phyloP scores from a whole-genome alignment of 2,888 invertebrate genomes.

The Epistrophe grossulariae region DNA sequence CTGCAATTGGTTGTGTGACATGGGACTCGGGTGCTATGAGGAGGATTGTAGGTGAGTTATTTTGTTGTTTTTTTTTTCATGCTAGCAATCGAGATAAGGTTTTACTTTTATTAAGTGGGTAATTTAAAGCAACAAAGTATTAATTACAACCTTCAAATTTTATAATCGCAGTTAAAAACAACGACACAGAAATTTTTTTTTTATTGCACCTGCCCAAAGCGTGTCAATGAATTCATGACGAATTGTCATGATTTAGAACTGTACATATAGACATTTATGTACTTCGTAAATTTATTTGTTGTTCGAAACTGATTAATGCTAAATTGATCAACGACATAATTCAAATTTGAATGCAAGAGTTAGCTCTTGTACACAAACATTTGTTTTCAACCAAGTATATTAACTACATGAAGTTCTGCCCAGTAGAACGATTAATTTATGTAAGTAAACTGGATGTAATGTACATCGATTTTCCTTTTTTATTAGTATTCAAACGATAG shows the following conservation, averaged over 20 bases:
- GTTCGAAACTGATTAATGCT: background rate
- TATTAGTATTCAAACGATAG: background rate
- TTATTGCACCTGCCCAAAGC: background rate
- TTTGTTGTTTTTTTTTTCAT: background rate
- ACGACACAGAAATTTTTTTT: background rate
- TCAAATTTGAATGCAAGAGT: background rate
- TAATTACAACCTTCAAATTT: background rate
- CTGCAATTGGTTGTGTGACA: slow-evolving; percentile 91
- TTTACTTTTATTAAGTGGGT: slow-evolving; percentile 1
- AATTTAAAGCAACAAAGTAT: background rate
- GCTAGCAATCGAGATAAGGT: background rate
- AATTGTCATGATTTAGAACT: background rate
- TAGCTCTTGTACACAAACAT: background rate
- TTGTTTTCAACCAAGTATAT: background rate
- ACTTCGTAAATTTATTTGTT: background rate
- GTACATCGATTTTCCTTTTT: background rate
- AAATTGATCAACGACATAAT: background rate
- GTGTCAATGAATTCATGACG: background rate
- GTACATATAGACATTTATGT: background rate
- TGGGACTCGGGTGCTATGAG: slow-evolving; percentile 89
- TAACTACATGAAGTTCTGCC: background rate
- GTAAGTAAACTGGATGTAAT: background rate
- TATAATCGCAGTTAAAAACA: background rate
- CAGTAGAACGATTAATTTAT: background rate
- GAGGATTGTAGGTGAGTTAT: slow-evolving; percentile 85